Evolutionary conservation across 37 sponge, comb jelly and placozoan genomes (phyloP).

Genomic region (Spongilla lacustris): DNA sequence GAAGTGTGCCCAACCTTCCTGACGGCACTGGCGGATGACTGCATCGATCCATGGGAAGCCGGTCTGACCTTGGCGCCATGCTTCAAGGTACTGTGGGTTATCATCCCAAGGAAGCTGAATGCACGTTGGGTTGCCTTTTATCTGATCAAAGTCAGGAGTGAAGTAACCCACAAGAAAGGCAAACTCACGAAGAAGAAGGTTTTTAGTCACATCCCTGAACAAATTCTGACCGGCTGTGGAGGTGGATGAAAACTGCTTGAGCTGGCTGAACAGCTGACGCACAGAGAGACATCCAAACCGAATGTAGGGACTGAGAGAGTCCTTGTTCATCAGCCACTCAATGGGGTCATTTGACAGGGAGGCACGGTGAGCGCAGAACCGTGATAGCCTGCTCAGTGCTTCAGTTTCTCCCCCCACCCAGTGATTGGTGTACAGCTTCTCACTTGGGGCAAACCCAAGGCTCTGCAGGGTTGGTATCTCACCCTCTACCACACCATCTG

Average conservation of each 20-base stretch:
- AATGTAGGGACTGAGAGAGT: conserved; percentile 84
- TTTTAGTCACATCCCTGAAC: conserved; percentile 59
- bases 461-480: conserved; percentile 59
- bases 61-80: conserved; percentile 72
- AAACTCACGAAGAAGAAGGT: conserved; percentile 81
- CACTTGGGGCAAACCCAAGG: conserved; percentile 26
- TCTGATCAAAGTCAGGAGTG: conserved; percentile 73
- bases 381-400: conserved; percentile 60
- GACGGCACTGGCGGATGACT: conserved; percentile 70
- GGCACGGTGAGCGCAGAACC: conserved; percentile 59
- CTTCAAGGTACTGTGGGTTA: conserved; percentile 23
- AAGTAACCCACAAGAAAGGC: conserved; percentile 66
- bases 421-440: conserved; percentile 59
- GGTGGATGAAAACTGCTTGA: conserved; percentile 54
- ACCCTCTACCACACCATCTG: conserved; percentile 9
- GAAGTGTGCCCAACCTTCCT: conserved; percentile 86
- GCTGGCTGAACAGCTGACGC: conserved; percentile 71
- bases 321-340: conserved; percentile 61
- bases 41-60: conserved; percentile 96
- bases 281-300: conserved; percentile 87
- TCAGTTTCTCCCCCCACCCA: conserved; percentile 82
- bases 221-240: conserved; percentile 48
- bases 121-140: conserved; percentile 77
- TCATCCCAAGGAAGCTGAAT: conserved; percentile 91
- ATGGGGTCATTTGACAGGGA: conserved; percentile 41